Base-by-base conservation (phyloP, 2,888 invertebrate genomes). In the Agrochola macilenta region DNA sequence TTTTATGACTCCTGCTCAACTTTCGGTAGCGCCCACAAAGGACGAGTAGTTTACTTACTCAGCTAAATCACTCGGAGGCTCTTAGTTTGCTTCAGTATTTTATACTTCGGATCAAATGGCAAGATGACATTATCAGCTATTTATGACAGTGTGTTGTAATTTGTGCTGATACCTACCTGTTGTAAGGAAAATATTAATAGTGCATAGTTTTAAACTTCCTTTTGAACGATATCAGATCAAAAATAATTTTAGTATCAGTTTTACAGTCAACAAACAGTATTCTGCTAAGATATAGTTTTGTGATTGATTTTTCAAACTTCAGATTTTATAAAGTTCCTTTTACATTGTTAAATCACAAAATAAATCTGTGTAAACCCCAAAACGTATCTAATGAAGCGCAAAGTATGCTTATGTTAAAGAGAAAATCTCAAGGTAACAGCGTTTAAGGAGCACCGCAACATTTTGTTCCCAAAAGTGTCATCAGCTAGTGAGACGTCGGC, bases 401-500 rank as follows among this genome's bases (percentile, higher is more conserved):
- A 69, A 84, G 20, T 26, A 66, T 63, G 57, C 65, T 69, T 76
- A 69, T 39, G 30, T 75, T 61, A 68, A 69, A 69, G 35, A 69
- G 64, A 65, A 82, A 74, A 84, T 75, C 72, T 84, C 69, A 35
- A 74, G 66, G 72, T 75, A 84, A 72, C 54, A 63, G 35, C 68
- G 61, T 66, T 74, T 74, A 74, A 60, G 58, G 54, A 69, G 35
- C 57, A 66, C 39, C 43, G 63, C 63, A 79, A 73, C 60, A 73
- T 75, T 84, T 84, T 75, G 87, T 84, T 71, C 63, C 65, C 84
- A 46, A 83, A 83, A 87, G 85, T 84, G 87, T 72, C 81, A 74
- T 79, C 79, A 74, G 69, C 66, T 78, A 82, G 87, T 79, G 85
- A 83, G 85, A 84, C 76, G 84, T 83, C 79, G 74, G 72, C 85